Evolutionary conservation across 2,888 invertebrate genomes (phyloP).

Genomic region (Anticlea derivata): DNA sequence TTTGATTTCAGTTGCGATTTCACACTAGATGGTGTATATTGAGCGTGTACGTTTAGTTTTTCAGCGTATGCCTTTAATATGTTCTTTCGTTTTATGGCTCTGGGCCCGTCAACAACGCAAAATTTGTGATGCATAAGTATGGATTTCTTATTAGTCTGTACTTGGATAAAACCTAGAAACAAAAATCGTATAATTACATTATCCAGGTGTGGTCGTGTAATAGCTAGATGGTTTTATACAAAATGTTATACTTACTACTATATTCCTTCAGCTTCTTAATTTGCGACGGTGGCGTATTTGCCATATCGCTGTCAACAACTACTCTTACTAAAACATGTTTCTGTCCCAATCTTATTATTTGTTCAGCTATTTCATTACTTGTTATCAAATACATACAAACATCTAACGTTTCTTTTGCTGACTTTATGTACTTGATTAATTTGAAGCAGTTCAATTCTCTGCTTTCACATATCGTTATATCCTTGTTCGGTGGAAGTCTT

Average conservation of each 20-base stretch:
- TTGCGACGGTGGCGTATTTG: slow-evolving; percentile 75
- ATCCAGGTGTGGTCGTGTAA: no score
- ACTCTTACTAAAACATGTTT: slow-evolving; percentile 75
- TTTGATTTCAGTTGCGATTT: slow-evolving; percentile 54
- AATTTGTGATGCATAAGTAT: slow-evolving; percentile 93
- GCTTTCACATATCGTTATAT: slow-evolving; percentile 69
- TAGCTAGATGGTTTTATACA: no score
- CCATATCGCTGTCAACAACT: slow-evolving; percentile 78
- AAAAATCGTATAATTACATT: no score
- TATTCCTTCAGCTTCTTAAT: slow-evolving; percentile 73
- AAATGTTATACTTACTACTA: slow-evolving; percentile 52
- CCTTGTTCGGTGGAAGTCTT: slow-evolving; percentile 65
- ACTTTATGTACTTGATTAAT: slow-evolving; percentile 75
- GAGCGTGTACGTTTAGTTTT: slow-evolving; percentile 68
- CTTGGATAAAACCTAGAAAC: slow-evolving; percentile 72
- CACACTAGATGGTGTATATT: slow-evolving; percentile 46
- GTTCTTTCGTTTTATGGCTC: slow-evolving; percentile 68
- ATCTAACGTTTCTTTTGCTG: slow-evolving; percentile 75
- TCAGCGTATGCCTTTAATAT: slow-evolving; percentile 68
- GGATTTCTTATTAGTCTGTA: slow-evolving; percentile 74
- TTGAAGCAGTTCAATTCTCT: slow-evolving; percentile 76
- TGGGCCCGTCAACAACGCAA: slow-evolving; percentile 86
- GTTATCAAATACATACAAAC: slow-evolving; percentile 81
- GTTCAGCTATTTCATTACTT: slow-evolving; percentile 74
- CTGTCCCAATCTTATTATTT: slow-evolving; percentile 74